A percentile compares a stretch with the other conserved stretches of the same genome.
Conservation (phyloP, 2,113 vertebrate genomes). For the Periophthalmodon schlosseri region DNA sequence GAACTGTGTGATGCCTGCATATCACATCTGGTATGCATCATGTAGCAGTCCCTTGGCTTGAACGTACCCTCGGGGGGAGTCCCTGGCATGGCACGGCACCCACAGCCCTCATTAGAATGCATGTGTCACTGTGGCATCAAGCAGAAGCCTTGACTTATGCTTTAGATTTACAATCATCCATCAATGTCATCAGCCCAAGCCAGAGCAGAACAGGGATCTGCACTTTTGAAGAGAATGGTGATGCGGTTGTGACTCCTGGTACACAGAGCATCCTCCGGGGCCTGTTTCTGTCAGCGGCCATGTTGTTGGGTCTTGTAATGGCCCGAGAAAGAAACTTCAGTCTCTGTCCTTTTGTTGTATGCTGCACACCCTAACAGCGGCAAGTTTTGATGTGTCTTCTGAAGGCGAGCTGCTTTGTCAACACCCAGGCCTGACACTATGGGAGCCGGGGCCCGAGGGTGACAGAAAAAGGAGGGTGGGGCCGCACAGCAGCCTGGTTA, state of each 20-base stretch:
- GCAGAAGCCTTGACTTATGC: slow-evolving; percentile 69
- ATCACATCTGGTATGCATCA: slow-evolving; percentile 76
- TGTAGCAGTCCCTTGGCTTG: slow-evolving; percentile 53
- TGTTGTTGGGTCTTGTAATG: slow-evolving; percentile 64
- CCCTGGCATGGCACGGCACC: slow-evolving; percentile 56
- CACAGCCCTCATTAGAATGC: slow-evolving; percentile 74
- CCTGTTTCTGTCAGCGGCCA: slow-evolving; percentile 48
- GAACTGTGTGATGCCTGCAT: slow-evolving; percentile 66
- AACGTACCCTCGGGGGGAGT: slow-evolving; percentile 50
- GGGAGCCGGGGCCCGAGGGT: slow-evolving; percentile 61
- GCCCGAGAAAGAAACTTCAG: slow-evolving; percentile 61
- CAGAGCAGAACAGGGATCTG: slow-evolving; percentile 47
- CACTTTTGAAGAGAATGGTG: slow-evolving; percentile 31
- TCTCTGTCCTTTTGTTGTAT: slow-evolving; percentile 67
- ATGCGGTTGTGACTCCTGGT: slow-evolving; percentile 37
- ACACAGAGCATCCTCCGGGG: slow-evolving; percentile 41
- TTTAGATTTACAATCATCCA: slow-evolving; percentile 71
- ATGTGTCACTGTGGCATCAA: slow-evolving; percentile 72
- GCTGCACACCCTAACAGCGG: slow-evolving; percentile 56
- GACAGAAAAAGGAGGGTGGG: slow-evolving; percentile 58
- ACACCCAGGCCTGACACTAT: slow-evolving; percentile 72
- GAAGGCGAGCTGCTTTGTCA: slow-evolving; percentile 79
- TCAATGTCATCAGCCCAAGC: slow-evolving; percentile 64
- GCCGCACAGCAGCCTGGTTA: slow-evolving; percentile 57
- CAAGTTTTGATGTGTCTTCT: slow-evolving; percentile 76